phyloP scores from a whole-genome alignment of 2,888 invertebrate genomes.

The Melipona bicolor region DNA sequence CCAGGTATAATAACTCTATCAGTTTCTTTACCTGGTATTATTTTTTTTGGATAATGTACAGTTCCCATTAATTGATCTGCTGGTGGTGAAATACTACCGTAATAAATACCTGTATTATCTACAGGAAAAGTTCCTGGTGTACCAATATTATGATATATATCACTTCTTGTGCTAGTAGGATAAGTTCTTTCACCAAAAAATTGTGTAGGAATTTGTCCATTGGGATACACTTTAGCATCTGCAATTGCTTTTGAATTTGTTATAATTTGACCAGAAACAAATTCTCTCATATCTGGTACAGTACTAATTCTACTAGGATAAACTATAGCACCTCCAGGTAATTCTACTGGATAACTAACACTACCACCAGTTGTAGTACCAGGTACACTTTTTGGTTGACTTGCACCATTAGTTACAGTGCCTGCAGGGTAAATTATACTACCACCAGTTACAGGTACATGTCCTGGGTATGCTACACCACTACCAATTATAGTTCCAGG shows the following conservation, averaged over 20 bases:
- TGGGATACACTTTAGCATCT: constrained; percentile 30
- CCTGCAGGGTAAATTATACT: constrained; percentile 54
- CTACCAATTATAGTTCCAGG: constrained; percentile 31
- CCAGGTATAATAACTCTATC: constrained; percentile 23
- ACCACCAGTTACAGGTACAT: constrained; percentile 26
- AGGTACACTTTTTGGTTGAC: neutral
- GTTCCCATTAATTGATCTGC: neutral
- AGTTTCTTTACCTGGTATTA: constrained; percentile 35
- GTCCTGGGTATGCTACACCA: neutral
- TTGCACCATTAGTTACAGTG: neutral
- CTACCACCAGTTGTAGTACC: constrained; percentile 12
- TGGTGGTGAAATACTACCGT: constrained; percentile 41
- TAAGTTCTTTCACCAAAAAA: constrained; percentile 30
- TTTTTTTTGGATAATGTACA: constrained; percentile 25
- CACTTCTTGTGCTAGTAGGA: constrained; percentile 28
- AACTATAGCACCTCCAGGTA: constrained; percentile 9
- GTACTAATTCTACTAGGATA: constrained; percentile 32
- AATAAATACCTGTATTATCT: constrained; percentile 54
- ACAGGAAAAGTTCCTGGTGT: constrained; percentile 4
- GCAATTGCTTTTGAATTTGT: constrained; percentile 40
- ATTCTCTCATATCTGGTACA: neutral
- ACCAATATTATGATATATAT: constrained; percentile 22
- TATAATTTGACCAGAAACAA: constrained; percentile 11
- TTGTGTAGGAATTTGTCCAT: constrained; percentile 37
- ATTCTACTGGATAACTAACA: constrained; percentile 33